Evolutionary conservation across 2,888 invertebrate species (phyloP).

Genomic region (Noctua janthina): DNA sequence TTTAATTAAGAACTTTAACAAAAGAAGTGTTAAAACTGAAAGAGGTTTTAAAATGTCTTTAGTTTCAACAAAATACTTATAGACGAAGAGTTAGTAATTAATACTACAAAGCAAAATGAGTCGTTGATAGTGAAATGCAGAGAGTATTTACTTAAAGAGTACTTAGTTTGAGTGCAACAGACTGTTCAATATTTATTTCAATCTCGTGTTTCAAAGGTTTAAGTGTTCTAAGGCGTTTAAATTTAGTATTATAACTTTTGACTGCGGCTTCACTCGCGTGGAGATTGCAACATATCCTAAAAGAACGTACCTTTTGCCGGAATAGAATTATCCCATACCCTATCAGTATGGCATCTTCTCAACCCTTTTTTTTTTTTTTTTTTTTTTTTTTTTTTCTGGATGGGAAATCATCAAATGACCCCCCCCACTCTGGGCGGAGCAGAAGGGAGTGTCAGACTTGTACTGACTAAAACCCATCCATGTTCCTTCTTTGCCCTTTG

Average conservation of each 20-base stretch:
- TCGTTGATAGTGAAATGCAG: slow-evolving; percentile 13
- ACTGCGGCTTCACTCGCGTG: not conserved
- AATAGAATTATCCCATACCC: not conserved
- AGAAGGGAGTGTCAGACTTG: no score
- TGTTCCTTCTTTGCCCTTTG: no score
- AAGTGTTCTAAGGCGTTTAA: not conserved
- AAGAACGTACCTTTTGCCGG: not conserved
- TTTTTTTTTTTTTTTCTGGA: no score
- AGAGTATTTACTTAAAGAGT: slow-evolving; percentile 22
- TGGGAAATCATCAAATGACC: no score
- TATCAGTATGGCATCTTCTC: not conserved
- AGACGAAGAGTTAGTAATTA: slow-evolving; percentile 23
- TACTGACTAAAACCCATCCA: no score
- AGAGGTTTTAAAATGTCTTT: slow-evolving; percentile 25
- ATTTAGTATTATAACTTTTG: not conserved
- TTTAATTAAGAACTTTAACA: slow-evolving; percentile 53
- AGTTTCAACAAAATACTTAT: slow-evolving; percentile 26
- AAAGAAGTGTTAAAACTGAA: slow-evolving; percentile 2
- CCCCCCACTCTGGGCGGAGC: no score
- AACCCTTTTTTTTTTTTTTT: no score
- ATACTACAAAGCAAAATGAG: slow-evolving; percentile 26
- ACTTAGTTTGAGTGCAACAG: slow-evolving; percentile 14
- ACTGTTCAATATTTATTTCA: slow-evolving; percentile 11
- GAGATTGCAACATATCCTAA: not conserved
- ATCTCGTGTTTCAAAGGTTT: not conserved